phyloP scores from a whole-genome alignment of 2,113 vertebrate genomes.

The Larimichthys polyactis region DNA sequence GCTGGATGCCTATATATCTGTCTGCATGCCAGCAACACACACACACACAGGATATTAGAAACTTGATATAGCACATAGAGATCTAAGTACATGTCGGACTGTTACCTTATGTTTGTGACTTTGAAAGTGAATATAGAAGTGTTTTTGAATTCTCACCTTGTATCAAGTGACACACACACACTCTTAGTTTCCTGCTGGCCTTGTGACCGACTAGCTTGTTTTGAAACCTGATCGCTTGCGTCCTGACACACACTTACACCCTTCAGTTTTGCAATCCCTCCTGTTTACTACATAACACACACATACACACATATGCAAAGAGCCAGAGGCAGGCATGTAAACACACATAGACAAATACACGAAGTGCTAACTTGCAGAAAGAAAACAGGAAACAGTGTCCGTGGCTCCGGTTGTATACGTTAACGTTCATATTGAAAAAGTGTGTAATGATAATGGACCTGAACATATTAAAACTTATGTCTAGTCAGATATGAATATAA shows the following conservation, averaged over 20 bases:
- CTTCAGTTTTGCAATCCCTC: constrained; percentile 63
- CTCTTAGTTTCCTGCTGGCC: constrained; percentile 2
- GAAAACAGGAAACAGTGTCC: not conserved
- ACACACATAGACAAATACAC: constrained; percentile 3
- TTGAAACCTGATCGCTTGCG: constrained; percentile 68
- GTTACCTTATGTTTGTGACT: not conserved
- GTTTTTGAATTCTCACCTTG: constrained; percentile 17
- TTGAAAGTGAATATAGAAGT: constrained; percentile 25
- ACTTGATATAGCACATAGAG: constrained; percentile 14
- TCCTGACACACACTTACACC: constrained; percentile 49
- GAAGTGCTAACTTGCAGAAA: not conserved
- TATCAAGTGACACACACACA: constrained; percentile 32
- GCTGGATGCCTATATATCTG: not conserved
- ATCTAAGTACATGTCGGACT: not conserved
- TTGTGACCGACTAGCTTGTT: constrained; percentile 67
- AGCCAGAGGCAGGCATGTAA: not conserved
- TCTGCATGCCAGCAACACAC: not conserved
- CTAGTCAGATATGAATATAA: not conserved
- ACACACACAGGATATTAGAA: not conserved
- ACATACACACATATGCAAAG: constrained; percentile 14
- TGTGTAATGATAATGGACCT: not conserved
- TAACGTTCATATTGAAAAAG: not conserved
- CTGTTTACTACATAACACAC: constrained; percentile 53
- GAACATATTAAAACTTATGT: not conserved
- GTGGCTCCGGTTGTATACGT: not conserved